Base-by-base conservation (phyloP, 2,888 invertebrate genomes). In the Ecdyonurus torrentis region DNA sequence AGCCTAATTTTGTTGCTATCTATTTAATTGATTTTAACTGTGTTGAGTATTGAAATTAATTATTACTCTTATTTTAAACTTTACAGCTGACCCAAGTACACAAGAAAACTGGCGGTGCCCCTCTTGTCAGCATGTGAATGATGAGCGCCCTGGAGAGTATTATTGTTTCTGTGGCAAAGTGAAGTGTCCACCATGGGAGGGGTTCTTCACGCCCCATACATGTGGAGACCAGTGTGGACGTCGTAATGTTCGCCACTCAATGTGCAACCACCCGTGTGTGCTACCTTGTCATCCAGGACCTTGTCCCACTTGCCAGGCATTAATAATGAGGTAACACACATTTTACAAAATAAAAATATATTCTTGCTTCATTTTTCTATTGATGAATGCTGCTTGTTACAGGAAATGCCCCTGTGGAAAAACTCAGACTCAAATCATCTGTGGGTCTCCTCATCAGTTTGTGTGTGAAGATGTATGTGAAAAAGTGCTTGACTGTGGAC, bases 51-150 rank as follows among this genome's bases (percentile, higher is more conserved):
- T 50, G 55, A 5, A 64, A 55, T 19, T 25, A 61, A 58, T 19
- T 23, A 58, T 66, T 37, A 60, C 60, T 37, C 63, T n/a, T n/a
- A n/a, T 23, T 66, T 68, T 15, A 61, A 75, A 87, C 87, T 67
- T n/a, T n/a, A n/a, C n/a, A n/a, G n/a, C n/a, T n/a, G n/a, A n/a
- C n/a, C n/a, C n/a, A n/a, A n/a, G n/a, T n/a, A n/a, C n/a, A n/a
- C n/a, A n/a, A n/a, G 83, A 82, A 62, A 89, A 89, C 64, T 98
- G 98, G 98, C 84, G 95, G 22, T 98, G 98, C 73, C 97, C 97
- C 0, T 93, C 94, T 0, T 98, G 98, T 73, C 96, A 96, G 75
- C 89, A 90, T 73, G 83, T 86, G 1, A 84, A 82, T 64, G 76
- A 80, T 19, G 79, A 80, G 23, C 79, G 90, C 62, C 96, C 96